Percentiles rank a stretch among this genome's conserved stretches.
phyloP scores from a whole-genome alignment of 1,140 invertebrate species.

The Drepana arcuata region DNA sequence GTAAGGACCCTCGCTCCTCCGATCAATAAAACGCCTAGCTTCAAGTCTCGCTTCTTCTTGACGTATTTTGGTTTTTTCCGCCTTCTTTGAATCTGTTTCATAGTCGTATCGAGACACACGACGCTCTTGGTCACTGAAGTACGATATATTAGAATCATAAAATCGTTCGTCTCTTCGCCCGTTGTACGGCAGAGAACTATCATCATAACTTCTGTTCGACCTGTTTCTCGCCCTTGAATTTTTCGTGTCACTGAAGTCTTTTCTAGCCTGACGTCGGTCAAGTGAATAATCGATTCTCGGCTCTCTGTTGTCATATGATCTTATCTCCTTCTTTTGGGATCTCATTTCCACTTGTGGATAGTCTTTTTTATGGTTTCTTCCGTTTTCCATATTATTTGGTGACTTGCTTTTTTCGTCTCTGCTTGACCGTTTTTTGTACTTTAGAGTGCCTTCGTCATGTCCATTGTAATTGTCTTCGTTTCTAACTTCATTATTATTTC shows the following conservation, averaged over 20 bases:
- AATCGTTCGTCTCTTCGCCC: conserved; percentile 69
- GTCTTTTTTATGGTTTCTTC: conserved; percentile 41
- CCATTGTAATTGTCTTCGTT: conserved; percentile 48
- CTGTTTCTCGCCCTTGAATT: conserved; percentile 50
- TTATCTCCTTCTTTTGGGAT: conserved; percentile 44
- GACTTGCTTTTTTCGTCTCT: conserved; percentile 59
- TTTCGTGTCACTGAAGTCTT: conserved; percentile 46
- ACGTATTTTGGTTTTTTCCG: conserved; percentile 63
- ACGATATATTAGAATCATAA: conserved; percentile 66
- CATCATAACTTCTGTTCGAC: conserved; percentile 59
- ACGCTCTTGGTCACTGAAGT: conserved; percentile 68
- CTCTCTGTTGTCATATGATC: conserved; percentile 44
- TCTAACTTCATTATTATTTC: conserved; percentile 46
- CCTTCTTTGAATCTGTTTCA: conserved; percentile 74
- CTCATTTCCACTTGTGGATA: conserved; percentile 52
- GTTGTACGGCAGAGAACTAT: conserved; percentile 59
- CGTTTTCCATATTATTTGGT: conserved; percentile 44
- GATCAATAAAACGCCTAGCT: conserved; percentile 57
- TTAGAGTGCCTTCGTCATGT: conserved; percentile 61
- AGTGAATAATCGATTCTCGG: conserved; percentile 67
- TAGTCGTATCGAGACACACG: conserved; percentile 72
- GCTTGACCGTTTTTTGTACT: conserved; percentile 61
- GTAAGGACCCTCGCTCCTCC: conserved; percentile 71
- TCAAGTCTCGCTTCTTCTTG: conserved; percentile 67
- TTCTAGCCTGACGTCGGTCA: conserved; percentile 48